Evolutionary conservation across 2,797 vertebrate genomes (phyloP).

Genomic region (Aplochiton taeniatus): DNA sequence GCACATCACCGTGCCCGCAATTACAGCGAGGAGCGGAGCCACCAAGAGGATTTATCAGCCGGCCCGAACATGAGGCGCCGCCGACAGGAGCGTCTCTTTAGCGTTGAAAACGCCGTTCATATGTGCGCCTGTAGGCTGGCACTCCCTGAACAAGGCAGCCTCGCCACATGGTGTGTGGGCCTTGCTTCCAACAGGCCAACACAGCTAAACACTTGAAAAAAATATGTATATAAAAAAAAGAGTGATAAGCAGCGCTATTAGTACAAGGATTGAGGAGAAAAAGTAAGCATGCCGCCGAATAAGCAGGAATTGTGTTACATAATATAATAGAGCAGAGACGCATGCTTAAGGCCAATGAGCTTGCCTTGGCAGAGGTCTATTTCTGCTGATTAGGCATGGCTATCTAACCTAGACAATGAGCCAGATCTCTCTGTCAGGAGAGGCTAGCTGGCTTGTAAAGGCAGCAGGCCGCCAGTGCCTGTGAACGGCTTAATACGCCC

Average conservation of each 20-base stretch:
- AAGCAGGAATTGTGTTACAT: no score
- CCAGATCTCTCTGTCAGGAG: no score
- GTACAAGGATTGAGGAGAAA: no score
- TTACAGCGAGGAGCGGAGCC: conserved; percentile 73
- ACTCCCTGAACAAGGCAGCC: conserved; percentile 59
- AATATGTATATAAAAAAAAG: conserved; percentile 13
- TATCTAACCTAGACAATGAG: conserved; percentile 40
- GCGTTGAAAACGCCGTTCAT: conserved; percentile 68
- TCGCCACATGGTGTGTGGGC: conserved; percentile 44
- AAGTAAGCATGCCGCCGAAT: no score
- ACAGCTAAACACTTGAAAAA: not conserved
- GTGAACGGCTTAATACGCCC: conserved; percentile 25
- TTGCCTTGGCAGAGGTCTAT: conserved; percentile 50
- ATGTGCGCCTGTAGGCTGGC: conserved; percentile 48
- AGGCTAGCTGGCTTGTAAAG: no score
- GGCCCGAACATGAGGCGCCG: conserved; percentile 66
- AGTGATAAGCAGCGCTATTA: not conserved
- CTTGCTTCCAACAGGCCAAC: conserved; percentile 43
- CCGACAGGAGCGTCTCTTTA: conserved; percentile 43
- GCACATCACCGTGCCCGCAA: conserved; percentile 76
- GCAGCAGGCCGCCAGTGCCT: conserved; percentile 12
- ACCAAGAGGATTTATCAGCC: conserved; percentile 74
- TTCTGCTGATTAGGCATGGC: conserved; percentile 56
- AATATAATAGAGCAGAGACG: conserved; percentile 56
- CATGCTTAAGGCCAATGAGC: conserved; percentile 62